A percentile compares a stretch with the other conserved stretches of the same genome.
Conservation (phyloP, 2,888 invertebrate species). For the Nomada lathburiana region DNA sequence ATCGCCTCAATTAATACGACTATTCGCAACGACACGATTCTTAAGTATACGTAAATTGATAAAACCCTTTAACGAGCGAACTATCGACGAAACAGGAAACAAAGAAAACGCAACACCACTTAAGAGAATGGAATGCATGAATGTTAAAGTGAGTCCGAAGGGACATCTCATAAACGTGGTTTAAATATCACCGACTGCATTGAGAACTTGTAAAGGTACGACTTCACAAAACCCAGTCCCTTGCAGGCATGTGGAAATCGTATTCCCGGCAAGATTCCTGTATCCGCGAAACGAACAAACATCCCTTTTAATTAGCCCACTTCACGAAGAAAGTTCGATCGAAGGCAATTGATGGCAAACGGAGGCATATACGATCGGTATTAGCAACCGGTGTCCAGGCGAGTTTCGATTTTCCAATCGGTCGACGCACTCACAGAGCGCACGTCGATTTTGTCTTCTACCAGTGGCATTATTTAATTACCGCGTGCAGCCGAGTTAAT, state of each 20-base stretch:
- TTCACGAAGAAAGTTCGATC: not conserved
- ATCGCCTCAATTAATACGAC: too few relatives aligned
- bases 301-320: conserved; percentile 16
- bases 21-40: too few relatives aligned
- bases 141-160: not conserved
- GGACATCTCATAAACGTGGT: not conserved
- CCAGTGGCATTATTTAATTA: conserved; percentile 32
- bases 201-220: not conserved
- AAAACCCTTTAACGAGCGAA: conserved; percentile 1
- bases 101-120: not conserved
- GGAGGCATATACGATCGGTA: not conserved
- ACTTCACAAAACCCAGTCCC: not conserved
- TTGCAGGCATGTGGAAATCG: not conserved
- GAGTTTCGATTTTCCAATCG: conserved; percentile 14
- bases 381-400: not conserved
- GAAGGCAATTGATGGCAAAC: too few relatives aligned
- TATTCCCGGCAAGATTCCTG: not conserved
- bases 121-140: not conserved
- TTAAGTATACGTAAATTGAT: not conserved
- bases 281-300: conserved; percentile 1
- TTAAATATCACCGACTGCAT: not conserved
- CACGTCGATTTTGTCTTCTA: not conserved
- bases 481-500: not conserved
- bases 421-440: conserved; percentile 2
- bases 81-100: not conserved